Evolutionary conservation across 2,888 invertebrate genomes (phyloP).

Genomic region (Cantharis rustica): DNA sequence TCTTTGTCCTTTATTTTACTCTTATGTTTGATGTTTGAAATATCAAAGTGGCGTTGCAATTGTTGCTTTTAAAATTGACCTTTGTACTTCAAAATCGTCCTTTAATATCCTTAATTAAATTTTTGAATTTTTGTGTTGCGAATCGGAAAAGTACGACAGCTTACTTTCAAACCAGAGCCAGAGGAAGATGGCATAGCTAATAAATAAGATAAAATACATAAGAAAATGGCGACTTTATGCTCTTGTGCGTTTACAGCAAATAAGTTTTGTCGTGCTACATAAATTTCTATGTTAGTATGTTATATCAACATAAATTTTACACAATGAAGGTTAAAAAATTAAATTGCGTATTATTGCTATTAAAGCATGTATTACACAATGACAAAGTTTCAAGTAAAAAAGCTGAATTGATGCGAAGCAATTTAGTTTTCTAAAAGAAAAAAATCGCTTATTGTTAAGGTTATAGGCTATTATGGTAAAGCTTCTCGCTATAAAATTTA

Average conservation of each 20-base stretch:
- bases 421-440: conserved; percentile 18
- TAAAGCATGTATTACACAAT: conserved; percentile 1
- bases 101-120: not conserved
- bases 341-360: not conserved
- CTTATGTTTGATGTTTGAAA: not conserved
- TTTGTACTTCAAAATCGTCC: not conserved
- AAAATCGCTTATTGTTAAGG: conserved; percentile 11
- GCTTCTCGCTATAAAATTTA: conserved; percentile 17
- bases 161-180: no score
- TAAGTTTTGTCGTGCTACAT: not conserved
- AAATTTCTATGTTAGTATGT: not conserved
- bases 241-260: not conserved
- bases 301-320: conserved; percentile 1
- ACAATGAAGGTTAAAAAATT: not conserved
- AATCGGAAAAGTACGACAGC: not conserved
- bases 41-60: not conserved
- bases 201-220: not conserved
- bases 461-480: conserved; percentile 14
- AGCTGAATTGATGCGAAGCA: conserved; percentile 4
- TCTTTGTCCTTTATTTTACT: conserved; percentile 1
- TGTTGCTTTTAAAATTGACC: not conserved
- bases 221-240: not conserved
- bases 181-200: not conserved
- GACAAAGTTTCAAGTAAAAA: not conserved
- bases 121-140: not conserved